Base-by-base conservation (phyloP, 2,797 vertebrate species). In the Anguilla obscura region DNA sequence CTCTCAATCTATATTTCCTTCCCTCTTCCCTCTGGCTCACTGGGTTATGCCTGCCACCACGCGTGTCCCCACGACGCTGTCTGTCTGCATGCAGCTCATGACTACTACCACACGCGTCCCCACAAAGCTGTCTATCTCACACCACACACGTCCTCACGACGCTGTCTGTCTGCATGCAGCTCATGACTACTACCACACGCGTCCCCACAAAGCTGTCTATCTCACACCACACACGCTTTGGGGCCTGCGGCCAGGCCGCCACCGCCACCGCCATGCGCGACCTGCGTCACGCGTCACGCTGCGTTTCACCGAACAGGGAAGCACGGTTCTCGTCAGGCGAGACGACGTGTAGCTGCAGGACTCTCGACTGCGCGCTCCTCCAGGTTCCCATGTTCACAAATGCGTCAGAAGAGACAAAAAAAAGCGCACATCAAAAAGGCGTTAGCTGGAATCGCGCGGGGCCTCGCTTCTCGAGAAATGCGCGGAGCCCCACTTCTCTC, bases 401-500 rank as follows among this genome's bases (percentile, higher is more conserved):
- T 36, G 36, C 74, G 21, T 36, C 45, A 74, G 82, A 45, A 40
- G n/a, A 18, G 56, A 58, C 9, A 58, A 10, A 58, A 40, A 40
- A 40, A 40, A 40, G 8, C 6, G 50, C 10, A 10, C 50, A 1
- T 52, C 50, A 52, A 52, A 52, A 52, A 40, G 7, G 5, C 21
- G 33, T 40, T 30, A 3, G 21, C 21, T 3, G 0, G 30, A 16
- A 56, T 52, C 10, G 71, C 18, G 58, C 16, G 58, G 16, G 58
- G 58, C 58, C 58, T 60, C 58, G 33, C 12, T 74, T 80, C 58
- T 45, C 54, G n/a, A 88, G 84, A 86, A 79, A n/a, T 12, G 33
- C 21, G 18, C 1, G 40, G 12, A 56, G 83, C 30, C 66, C 33
- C 45, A n/a, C n/a, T 84, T 87, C n/a, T 69, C n/a, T 52, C 3